Conservation (phyloP, 64 coral and sea anemone genomes). For the Stichodactyla helianthus region DNA sequence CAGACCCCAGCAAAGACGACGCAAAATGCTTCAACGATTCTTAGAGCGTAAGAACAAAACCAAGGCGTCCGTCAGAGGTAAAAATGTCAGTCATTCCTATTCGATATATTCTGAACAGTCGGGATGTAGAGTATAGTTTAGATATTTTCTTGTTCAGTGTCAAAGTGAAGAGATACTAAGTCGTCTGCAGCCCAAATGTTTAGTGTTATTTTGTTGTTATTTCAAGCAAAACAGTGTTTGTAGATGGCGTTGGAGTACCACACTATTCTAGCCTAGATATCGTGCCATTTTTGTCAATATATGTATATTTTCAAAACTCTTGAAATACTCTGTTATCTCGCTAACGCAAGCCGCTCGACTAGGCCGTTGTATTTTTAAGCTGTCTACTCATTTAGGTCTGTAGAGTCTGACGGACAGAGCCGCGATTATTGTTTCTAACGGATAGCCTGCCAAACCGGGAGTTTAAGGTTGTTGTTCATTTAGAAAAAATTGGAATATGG, state of each 20-base stretch:
- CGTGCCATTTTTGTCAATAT: constrained; percentile 13
- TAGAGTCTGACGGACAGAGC: background rate
- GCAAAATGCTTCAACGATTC: constrained; percentile 81
- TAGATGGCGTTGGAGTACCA: background rate
- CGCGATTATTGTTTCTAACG: background rate
- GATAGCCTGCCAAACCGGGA: background rate
- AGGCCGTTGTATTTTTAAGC: background rate
- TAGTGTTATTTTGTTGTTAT: background rate
- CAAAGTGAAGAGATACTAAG: background rate
- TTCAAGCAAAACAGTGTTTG: background rate
- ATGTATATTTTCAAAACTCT: constrained; percentile 22
- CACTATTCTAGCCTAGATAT: background rate
- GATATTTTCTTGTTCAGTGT: background rate
- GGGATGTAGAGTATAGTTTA: background rate
- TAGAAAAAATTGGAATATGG: background rate
- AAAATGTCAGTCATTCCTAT: constrained; percentile 12
- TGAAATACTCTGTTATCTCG: background rate
- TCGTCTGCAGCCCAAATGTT: background rate
- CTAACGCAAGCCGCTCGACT: background rate
- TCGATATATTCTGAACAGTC: background rate
- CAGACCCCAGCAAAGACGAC: constrained; percentile 42
- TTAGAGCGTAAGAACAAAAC: constrained; percentile 76
- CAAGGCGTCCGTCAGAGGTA: constrained; percentile 80
- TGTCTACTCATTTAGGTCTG: background rate
- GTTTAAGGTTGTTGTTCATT: background rate